Conservation (phyloP, 2,797 vertebrate species). For the Falco naumanni region DNA sequence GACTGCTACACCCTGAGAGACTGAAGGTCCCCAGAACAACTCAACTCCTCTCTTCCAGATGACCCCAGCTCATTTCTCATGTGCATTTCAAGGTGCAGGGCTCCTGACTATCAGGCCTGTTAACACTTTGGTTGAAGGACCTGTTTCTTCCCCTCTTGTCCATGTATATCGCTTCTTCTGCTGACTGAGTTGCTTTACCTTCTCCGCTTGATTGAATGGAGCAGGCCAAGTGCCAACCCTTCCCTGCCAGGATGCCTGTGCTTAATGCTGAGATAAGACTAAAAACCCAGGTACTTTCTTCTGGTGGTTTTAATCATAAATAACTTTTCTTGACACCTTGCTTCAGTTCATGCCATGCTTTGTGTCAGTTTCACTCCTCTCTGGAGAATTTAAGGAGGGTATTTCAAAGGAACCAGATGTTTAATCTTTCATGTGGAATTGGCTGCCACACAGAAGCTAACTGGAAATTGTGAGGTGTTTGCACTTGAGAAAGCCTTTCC, state of each 20-base stretch:
- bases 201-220: not conserved
- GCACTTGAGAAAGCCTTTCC: conserved; percentile 15
- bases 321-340: conserved; percentile 23
- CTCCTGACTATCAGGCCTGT: not conserved
- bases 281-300: not conserved
- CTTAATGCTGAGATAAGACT: conserved; percentile 21
- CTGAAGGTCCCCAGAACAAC: not conserved
- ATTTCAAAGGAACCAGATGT: conserved; percentile 56
- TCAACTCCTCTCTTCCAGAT: not conserved
- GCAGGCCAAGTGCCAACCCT: not conserved
- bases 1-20: not conserved
- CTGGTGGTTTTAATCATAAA: conserved; percentile 17
- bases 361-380: conserved; percentile 7
- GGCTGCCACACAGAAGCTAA: conserved; percentile 50
- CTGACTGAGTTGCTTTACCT: not conserved
- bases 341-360: conserved; percentile 28
- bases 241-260: not conserved
- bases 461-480: conserved; percentile 42
- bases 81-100: not conserved
- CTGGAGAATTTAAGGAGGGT: conserved; percentile 13
- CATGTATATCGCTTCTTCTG: not conserved
- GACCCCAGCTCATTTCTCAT: not conserved
- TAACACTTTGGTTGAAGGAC: not conserved
- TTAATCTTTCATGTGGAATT: conserved; percentile 49
- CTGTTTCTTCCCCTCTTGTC: not conserved